Conservation (phyloP, 2,888 invertebrate species). For the Noctua janthina region DNA sequence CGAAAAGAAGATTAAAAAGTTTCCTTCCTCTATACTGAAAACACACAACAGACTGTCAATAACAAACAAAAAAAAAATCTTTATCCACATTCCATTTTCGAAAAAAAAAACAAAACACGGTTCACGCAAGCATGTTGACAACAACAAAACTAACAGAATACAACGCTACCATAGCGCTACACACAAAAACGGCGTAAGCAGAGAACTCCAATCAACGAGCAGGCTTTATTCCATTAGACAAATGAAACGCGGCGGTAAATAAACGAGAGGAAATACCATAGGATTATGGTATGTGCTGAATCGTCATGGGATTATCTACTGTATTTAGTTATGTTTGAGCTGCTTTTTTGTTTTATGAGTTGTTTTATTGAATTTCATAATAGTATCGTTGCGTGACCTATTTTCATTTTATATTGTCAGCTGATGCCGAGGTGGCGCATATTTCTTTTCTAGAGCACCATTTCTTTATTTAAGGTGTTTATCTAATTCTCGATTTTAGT, state of each 20-base stretch:
- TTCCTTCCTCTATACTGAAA: background rate
- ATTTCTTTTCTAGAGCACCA: background rate
- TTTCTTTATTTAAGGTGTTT: background rate
- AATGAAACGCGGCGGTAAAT: conserved; percentile 71
- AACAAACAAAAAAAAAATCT: conserved; percentile 16
- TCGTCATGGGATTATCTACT: conserved; percentile 37
- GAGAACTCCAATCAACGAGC: conserved; percentile 71
- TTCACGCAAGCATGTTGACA: conserved; percentile 27
- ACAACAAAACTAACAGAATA: conserved; percentile 49
- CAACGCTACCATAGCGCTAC: conserved; percentile 24
- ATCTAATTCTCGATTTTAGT: background rate
- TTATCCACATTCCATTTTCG: background rate
- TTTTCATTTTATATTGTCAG: background rate
- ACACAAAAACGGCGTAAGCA: conserved; percentile 59
- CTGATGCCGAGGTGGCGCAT: background rate
- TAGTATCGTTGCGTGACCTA: background rate
- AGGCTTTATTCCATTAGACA: conserved; percentile 75
- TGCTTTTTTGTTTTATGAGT: background rate
- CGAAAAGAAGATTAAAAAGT: conserved; percentile 17
- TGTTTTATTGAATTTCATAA: background rate
- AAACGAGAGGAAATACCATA: conserved; percentile 62
- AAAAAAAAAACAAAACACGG: conserved; percentile 32
- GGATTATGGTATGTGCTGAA: conserved; percentile 50
- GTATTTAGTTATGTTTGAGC: conserved; percentile 36
- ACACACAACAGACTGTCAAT: background rate